A percentile compares a stretch with the other conserved stretches of the same genome.
Conservation (phyloP, 1,140 invertebrate species). For the Trichonephila clavata region DNA sequence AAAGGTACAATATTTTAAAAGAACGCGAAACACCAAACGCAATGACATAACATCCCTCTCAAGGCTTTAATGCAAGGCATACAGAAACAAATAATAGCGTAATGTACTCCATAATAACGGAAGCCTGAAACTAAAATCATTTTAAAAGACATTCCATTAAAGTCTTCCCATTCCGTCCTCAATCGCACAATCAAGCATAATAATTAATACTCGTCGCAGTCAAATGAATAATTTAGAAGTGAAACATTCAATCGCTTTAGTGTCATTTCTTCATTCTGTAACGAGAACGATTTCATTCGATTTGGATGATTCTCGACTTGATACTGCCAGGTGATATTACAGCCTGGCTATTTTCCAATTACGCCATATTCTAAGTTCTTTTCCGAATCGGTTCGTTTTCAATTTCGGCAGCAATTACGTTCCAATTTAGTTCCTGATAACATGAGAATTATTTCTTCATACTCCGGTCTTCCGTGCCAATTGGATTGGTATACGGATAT, state of each 20-base stretch:
- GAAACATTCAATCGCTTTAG: conserved; percentile 21
- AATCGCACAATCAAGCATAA: not conserved
- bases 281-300: conserved; percentile 14
- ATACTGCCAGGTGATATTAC: conserved; percentile 13
- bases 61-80: not conserved
- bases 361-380: not conserved
- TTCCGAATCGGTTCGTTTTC: conserved; percentile 24
- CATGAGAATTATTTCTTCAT: conserved; percentile 3
- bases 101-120: not conserved
- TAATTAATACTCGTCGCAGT: not conserved
- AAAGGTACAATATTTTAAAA: not conserved
- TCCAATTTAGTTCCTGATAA: conserved; percentile 26
- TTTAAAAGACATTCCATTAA: conserved; percentile 6
- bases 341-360: conserved; percentile 26
- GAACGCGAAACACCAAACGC: not conserved
- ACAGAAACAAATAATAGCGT: not conserved
- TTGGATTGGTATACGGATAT: not conserved
- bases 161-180: not conserved
- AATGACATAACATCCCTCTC: not conserved
- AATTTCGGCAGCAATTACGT: conserved; percentile 30
- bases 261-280: not conserved
- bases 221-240: conserved; percentile 37
- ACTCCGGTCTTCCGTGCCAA: not conserved
- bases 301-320: not conserved
- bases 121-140: not conserved